Evolutionary conservation across 2,113 vertebrate species (phyloP).

Genomic region (Ifrita kowaldi): DNA sequence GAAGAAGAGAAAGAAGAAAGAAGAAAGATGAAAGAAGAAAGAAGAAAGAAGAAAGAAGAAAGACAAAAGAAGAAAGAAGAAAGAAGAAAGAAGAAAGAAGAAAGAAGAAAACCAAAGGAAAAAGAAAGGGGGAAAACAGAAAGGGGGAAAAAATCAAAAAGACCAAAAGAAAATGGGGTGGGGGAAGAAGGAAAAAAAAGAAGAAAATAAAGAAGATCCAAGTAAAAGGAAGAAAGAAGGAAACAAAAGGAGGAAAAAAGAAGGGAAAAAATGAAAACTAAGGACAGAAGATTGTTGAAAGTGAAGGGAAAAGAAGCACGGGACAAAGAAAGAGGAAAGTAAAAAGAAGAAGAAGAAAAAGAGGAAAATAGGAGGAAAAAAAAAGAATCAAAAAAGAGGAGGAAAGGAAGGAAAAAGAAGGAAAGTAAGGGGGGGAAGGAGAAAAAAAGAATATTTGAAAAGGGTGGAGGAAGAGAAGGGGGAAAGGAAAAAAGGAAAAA

Average conservation of each 20-base stretch:
- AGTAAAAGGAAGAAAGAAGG: not conserved
- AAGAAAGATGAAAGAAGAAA: too few species aligned
- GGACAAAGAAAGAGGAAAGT: not conserved
- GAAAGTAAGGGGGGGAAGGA: not conserved
- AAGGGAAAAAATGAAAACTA: accelerated
- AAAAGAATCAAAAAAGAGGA: accelerated
- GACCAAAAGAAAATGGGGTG: not conserved
- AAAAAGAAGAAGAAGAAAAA: accelerated
- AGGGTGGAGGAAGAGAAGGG: accelerated
- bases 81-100: too few species aligned
- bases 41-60: accelerated
- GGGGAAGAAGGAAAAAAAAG: accelerated
- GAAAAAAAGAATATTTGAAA: not conserved
- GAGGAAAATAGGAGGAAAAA: too few species aligned
- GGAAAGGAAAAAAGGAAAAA: accelerated
- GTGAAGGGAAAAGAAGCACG: not conserved
- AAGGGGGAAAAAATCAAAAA: not conserved
- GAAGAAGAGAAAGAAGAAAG: too few species aligned
- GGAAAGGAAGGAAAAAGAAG: accelerated
- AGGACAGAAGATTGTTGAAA: not conserved
- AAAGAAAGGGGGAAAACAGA: accelerated
- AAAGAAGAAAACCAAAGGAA: accelerated
- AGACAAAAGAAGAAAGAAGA: too few species aligned
- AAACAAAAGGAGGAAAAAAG: not conserved
- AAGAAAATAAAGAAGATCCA: not conserved